Base-by-base conservation (phyloP, 2,113 vertebrate genomes). In the Xiphias gladius region DNA sequence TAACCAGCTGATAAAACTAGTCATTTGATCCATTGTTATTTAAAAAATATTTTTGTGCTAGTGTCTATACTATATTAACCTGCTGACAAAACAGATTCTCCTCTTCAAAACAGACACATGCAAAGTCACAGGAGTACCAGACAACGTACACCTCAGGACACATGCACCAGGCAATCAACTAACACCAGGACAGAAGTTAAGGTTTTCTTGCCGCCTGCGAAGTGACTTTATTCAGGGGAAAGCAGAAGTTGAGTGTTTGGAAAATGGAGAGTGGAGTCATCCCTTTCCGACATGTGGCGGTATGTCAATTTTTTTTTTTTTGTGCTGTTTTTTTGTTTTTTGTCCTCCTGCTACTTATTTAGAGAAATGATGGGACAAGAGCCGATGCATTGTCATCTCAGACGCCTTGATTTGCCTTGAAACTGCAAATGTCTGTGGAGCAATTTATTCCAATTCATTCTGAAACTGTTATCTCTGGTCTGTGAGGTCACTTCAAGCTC, bases 231-330 rank as follows among this genome's bases (percentile, higher is more conserved):
- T 94, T 3, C 30, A 50, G 93, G 62, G 26, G 83, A 20, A 94
- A 91, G 12, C 32, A 82, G 32, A 43, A 77, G 82, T 96, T 1
- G 32, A 93, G 79, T 97, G 97, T 77, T 90, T 92, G 32, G 76
- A 81, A 50, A 26, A 92, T 43, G 96, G 96, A 77, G 9, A 28
- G 4, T 97, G 96, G 96, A 96, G 82, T 86, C 20, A 6, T 0
- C 20, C 72, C 4, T 84, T 80, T 12, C 96, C 96, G 37, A 80
- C 1, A 54, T 97, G 97, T 86, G 22, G 68, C 90, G 95, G 96
- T 97, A 93, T 94, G 11, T 0, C 28, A 24, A 1, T 1, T n/a
- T 35, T 3, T 35, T 35, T 35, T 35, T 35, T 35, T 35, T 3
- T 35, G 3, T 35, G 3, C 6, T 35, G 3, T 3, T 35, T 35